phyloP scores from a whole-genome alignment of 2,888 invertebrate species.

The Philonicus albiceps region DNA sequence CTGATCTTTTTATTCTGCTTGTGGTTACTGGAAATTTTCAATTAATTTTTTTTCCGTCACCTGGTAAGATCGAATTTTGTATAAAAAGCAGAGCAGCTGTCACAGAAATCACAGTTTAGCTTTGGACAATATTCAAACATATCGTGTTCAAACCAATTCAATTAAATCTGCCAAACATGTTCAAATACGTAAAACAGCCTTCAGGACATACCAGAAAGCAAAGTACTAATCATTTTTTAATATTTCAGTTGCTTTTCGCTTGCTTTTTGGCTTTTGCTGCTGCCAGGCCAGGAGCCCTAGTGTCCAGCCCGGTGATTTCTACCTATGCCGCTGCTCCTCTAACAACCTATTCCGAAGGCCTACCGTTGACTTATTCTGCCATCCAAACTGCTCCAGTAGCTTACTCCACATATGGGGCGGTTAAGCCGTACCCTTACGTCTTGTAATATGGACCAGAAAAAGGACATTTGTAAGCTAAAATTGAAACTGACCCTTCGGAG shows the following conservation, averaged over 20 bases:
- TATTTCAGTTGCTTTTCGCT: constrained; percentile 48
- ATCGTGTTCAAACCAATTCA: constrained; percentile 16
- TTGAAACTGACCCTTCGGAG: not conserved
- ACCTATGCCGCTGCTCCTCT: constrained; percentile 53
- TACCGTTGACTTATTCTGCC: constrained; percentile 24
- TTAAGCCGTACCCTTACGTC: not conserved
- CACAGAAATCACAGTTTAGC: constrained; percentile 8
- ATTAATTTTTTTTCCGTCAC: not conserved
- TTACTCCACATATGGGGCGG: constrained; percentile 22
- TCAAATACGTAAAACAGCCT: constrained; percentile 61
- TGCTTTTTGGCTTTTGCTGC: constrained; percentile 66
- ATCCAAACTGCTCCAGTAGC: constrained; percentile 14
- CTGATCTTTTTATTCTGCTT: not conserved
- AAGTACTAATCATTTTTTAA: not conserved
- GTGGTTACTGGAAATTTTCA: not conserved
- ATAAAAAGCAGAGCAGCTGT: not conserved
- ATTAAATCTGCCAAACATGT: constrained; percentile 60
- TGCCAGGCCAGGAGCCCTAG: constrained; percentile 64
- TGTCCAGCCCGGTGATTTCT: constrained; percentile 50
- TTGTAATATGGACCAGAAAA: not conserved
- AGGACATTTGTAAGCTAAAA: not conserved
- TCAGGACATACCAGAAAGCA: not conserved
- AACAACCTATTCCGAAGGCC: constrained; percentile 57
- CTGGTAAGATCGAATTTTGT: not conserved
- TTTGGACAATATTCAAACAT: not conserved